phyloP scores from a whole-genome alignment of 2,113 vertebrate species.

The Cranoglanis bouderius region DNA sequence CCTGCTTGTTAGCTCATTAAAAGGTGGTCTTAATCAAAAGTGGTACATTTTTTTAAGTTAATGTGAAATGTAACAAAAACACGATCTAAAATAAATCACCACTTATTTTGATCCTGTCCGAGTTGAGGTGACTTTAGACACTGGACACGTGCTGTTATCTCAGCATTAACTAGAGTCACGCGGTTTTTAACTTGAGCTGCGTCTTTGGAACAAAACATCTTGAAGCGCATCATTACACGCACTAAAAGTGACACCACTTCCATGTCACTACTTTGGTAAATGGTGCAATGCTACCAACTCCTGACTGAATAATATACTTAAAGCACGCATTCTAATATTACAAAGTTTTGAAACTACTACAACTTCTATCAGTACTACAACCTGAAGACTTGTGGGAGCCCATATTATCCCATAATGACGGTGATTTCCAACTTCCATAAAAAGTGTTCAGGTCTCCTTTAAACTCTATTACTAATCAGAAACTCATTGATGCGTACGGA shows the following conservation, averaged over 20 bases:
- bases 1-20: background rate
- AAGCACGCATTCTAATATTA: background rate
- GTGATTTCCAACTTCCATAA: too few species aligned
- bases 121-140: background rate
- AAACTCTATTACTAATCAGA: too few species aligned
- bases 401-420: background rate
- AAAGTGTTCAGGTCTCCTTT: too few species aligned
- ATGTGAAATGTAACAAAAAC: background rate
- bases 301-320: background rate
- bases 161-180: background rate
- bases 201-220: background rate
- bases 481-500: too few species aligned
- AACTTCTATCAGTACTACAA: background rate
- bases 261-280: too few species aligned
- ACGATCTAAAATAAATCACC: background rate
- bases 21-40: background rate
- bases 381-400: background rate
- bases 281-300: background rate
- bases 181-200: background rate
- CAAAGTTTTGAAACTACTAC: background rate
- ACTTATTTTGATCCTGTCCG: background rate
- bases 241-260: too few species aligned
- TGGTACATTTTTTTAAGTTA: background rate
- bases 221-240: too few species aligned
- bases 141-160: background rate